phyloP scores from a whole-genome alignment of 2,888 invertebrate genomes.

The Pseudococcus jackbeardsleyi region DNA sequence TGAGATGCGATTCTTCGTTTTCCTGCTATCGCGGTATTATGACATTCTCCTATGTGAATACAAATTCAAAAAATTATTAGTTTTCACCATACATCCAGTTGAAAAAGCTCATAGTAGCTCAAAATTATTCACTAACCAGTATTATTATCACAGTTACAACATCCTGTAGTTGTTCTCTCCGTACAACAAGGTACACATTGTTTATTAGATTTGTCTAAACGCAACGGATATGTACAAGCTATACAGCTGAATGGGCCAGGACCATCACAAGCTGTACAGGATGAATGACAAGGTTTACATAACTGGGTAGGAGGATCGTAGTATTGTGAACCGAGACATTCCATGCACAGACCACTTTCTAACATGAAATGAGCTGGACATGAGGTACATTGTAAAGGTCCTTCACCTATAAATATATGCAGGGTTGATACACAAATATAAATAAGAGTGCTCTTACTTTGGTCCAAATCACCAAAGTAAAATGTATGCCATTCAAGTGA shows the following conservation, averaged over 20 bases:
- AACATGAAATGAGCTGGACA: conserved; percentile 81
- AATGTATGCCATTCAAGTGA: neutral
- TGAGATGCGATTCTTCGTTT: conserved; percentile 74
- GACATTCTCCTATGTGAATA: conserved; percentile 76
- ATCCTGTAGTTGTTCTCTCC: conserved; percentile 73
- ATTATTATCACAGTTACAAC: conserved; percentile 80
- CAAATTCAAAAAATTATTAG: neutral
- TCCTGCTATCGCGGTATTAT: conserved; percentile 81
- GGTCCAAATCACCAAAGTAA: too few relatives aligned
- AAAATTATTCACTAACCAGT: conserved; percentile 72
- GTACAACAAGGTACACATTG: conserved; percentile 83
- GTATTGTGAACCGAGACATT: conserved; percentile 81
- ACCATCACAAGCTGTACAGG: conserved; percentile 79
- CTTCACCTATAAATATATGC: conserved; percentile 73
- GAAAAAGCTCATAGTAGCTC: neutral
- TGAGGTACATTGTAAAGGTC: conserved; percentile 81
- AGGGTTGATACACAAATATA: neutral
- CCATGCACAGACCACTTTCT: conserved; percentile 82
- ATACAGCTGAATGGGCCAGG: conserved; percentile 80
- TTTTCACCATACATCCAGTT: neutral
- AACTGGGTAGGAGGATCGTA: conserved; percentile 79
- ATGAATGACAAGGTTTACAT: conserved; percentile 78
- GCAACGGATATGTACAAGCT: conserved; percentile 77
- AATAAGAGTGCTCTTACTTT: too few relatives aligned
- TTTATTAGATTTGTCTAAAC: conserved; percentile 80